Conservation (phyloP, 1,140 invertebrate genomes). For the Paralvinella palmiformis region DNA sequence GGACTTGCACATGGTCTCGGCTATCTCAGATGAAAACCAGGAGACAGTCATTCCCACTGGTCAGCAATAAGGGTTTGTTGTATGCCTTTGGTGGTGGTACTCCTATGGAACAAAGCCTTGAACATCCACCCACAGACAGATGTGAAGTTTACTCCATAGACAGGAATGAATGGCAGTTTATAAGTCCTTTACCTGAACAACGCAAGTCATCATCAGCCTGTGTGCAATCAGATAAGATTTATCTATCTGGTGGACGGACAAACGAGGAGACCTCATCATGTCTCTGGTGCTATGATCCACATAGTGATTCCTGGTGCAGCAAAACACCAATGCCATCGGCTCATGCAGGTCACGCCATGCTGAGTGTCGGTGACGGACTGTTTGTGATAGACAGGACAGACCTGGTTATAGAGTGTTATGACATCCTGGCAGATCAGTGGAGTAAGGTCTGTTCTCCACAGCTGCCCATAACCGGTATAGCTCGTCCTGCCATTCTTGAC, state of each 20-base stretch:
- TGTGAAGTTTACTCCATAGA: slow-evolving; percentile 5
- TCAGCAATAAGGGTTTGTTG: not conserved
- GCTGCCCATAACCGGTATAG: not conserved
- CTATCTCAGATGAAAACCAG: not conserved
- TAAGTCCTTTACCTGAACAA: not conserved
- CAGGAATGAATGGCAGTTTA: not conserved
- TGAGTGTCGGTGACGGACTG: not conserved
- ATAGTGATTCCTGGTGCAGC: not conserved
- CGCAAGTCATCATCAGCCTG: not conserved
- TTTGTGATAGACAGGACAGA: slow-evolving; percentile 9
- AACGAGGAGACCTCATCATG: not conserved
- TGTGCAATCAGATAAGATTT: not conserved
- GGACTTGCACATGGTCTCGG: not conserved
- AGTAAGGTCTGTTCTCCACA: not conserved
- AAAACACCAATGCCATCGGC: slow-evolving; percentile 1
- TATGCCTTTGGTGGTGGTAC: slow-evolving; percentile 9
- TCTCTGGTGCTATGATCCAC: slow-evolving; percentile 1
- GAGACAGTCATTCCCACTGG: slow-evolving; percentile 4
- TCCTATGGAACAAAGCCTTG: not conserved
- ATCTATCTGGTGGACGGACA: slow-evolving; percentile 3
- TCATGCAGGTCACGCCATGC: slow-evolving; percentile 6
- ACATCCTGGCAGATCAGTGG: not conserved
- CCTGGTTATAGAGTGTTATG: not conserved
- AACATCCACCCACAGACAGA: slow-evolving; percentile 1
- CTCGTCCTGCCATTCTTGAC: not conserved